These are phyloP conservation scores for Agapostemon virescens DNA, from an alignment of 2,888 invertebrate species.

Conservation along the genomic window DNA sequence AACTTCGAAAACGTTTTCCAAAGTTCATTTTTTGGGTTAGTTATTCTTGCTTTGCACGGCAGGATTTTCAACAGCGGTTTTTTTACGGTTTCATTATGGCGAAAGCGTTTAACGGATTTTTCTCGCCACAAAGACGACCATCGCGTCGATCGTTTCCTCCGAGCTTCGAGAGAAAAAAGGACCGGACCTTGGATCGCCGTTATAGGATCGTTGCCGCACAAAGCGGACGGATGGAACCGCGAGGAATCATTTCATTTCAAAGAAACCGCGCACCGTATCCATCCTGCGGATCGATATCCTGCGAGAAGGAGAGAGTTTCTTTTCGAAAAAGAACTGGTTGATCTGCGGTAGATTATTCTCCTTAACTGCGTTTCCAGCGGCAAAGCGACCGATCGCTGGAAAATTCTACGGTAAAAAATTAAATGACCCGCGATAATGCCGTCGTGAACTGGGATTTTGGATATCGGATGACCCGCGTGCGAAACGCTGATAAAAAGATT, in stretches of 20 bases:
- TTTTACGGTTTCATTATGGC: background rate
- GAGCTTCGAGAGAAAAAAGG: background rate
- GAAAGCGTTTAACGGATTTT: background rate
- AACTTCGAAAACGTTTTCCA: no score
- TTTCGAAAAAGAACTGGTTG: background rate
- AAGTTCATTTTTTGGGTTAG: background rate
- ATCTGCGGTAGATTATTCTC: slow-evolving; percentile 4
- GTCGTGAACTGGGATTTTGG: background rate
- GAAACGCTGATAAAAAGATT: background rate
- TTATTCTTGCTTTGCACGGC: background rate
- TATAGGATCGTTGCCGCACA: background rate
- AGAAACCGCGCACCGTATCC: background rate
- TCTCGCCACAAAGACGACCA: background rate
- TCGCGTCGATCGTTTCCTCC: background rate
- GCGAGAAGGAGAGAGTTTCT: background rate
- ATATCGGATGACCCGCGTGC: background rate
- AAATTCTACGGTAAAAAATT: slow-evolving; percentile 7
- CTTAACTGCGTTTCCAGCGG: background rate
- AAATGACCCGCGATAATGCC: slow-evolving; percentile 3
- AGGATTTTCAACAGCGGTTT: background rate
- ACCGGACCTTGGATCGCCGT: background rate
- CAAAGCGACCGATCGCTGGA: background rate
- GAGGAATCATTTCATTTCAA: background rate
- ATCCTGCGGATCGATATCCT: slow-evolving; percentile 1
- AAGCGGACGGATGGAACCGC: slow-evolving; percentile 2